phyloP scores from a whole-genome alignment of 1,140 invertebrate genomes.

The Zaprionus gabonicus region DNA sequence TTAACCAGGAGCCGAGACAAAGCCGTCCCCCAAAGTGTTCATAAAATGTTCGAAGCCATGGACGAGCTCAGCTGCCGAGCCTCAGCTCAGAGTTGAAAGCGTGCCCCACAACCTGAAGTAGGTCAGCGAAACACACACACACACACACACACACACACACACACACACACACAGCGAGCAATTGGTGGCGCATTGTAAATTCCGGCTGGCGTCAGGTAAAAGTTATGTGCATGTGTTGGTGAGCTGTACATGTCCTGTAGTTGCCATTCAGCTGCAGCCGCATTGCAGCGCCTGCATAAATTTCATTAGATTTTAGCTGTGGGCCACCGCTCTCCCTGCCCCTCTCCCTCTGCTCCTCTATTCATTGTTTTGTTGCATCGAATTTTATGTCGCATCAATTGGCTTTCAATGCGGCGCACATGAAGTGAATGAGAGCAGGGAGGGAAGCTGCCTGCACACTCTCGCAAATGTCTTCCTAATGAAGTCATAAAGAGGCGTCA shows the following conservation, averaged over 20 bases:
- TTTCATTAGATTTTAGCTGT: constrained; percentile 78
- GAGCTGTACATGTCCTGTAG: constrained; percentile 46
- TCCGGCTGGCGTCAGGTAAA: constrained; percentile 60
- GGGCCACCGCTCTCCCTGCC: constrained; percentile 16
- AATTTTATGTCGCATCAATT: constrained; percentile 73
- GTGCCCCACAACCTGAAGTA: constrained; percentile 46
- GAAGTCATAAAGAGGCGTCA: constrained; percentile 75
- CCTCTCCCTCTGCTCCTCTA: not conserved
- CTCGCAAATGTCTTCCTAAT: constrained; percentile 73
- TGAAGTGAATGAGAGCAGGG: constrained; percentile 19
- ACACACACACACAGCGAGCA: constrained; percentile 21
- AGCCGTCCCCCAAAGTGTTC: constrained; percentile 74
- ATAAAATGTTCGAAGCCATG: constrained; percentile 63
- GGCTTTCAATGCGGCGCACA: constrained; percentile 54
- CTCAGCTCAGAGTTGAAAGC: constrained; percentile 37
- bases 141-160: constrained; percentile 31
- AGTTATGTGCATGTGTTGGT: constrained; percentile 47
- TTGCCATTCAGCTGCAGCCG: constrained; percentile 69
- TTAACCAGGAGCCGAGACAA: constrained; percentile 71
- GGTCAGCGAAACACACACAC: constrained; percentile 55
- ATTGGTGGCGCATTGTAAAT: constrained; percentile 49
- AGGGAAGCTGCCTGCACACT: constrained; percentile 29
- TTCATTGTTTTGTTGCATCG: constrained; percentile 6
- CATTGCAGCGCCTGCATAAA: constrained; percentile 79
- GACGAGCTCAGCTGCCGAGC: constrained; percentile 24